phyloP scores from a whole-genome alignment of 2,888 invertebrate genomes.

The Argyresthia goedartella region DNA sequence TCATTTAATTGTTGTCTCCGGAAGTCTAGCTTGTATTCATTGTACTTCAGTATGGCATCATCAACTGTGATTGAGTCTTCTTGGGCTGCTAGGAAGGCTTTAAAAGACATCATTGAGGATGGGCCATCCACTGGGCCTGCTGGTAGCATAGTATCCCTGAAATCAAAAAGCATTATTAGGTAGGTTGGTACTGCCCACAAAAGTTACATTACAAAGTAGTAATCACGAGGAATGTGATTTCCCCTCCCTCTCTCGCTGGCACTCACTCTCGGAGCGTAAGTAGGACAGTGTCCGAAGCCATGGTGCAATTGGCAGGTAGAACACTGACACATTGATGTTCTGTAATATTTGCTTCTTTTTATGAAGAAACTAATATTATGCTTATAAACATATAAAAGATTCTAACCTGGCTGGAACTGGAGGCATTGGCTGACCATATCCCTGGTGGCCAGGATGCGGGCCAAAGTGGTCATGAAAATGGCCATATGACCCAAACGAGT shows the following conservation, averaged over 20 bases:
- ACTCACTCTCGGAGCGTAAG: no score
- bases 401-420: constrained; percentile 57
- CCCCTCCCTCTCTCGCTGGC: no score
- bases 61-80: constrained; percentile 98
- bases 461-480: constrained; percentile 67
- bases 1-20: constrained; percentile 96
- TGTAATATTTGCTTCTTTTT: no score
- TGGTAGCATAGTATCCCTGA: constrained; percentile 66
- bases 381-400: no score
- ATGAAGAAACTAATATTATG: no score
- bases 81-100: constrained; percentile 95
- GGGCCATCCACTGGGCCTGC: constrained; percentile 77
- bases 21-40: constrained; percentile 98
- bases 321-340: no score
- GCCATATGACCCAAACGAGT: constrained; percentile 67
- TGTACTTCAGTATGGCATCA: constrained; percentile 96
- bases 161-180: background rate
- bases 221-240: no score
- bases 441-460: constrained; percentile 73
- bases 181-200: no score
- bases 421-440: constrained; percentile 71
- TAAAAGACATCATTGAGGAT: constrained; percentile 96
- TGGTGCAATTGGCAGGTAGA: no score
- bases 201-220: no score
- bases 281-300: no score